These are phyloP conservation scores for Macrotus californicus DNA, from an alignment of 2,113 vertebrate species.

Conservation along the genomic window DNA sequence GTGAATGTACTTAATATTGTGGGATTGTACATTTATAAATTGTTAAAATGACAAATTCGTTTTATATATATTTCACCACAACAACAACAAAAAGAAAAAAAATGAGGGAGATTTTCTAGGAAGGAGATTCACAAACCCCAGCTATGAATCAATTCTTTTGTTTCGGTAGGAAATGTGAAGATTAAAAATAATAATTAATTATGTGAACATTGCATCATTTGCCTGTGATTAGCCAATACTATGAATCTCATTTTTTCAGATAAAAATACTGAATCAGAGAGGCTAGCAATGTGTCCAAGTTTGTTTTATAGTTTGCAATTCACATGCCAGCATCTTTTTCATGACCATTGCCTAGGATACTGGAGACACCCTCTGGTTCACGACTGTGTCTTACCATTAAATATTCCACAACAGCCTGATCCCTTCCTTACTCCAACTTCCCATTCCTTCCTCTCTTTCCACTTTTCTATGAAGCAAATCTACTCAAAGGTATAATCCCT, in stretches of 20 bases:
- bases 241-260: not conserved
- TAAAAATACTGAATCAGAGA: not conserved
- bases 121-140: not conserved
- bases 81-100: not conserved
- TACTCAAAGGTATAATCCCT: not conserved
- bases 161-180: not conserved
- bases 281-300: not conserved
- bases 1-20: not conserved
- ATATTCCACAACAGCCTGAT: not conserved
- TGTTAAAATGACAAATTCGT: not conserved
- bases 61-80: not conserved
- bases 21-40: not conserved
- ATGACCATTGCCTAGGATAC: not conserved
- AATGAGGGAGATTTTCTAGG: not conserved
- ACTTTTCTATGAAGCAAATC: not conserved
- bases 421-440: not conserved
- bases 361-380: not conserved
- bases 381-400: not conserved
- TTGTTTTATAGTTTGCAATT: not conserved
- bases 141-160: not conserved
- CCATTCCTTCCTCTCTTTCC: not conserved
- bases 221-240: not conserved
- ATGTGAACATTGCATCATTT: not conserved
- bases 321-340: not conserved
- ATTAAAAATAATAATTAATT: not conserved